Conservation (phyloP, 2,797 vertebrate genomes). For the Sciaenops ocellatus region DNA sequence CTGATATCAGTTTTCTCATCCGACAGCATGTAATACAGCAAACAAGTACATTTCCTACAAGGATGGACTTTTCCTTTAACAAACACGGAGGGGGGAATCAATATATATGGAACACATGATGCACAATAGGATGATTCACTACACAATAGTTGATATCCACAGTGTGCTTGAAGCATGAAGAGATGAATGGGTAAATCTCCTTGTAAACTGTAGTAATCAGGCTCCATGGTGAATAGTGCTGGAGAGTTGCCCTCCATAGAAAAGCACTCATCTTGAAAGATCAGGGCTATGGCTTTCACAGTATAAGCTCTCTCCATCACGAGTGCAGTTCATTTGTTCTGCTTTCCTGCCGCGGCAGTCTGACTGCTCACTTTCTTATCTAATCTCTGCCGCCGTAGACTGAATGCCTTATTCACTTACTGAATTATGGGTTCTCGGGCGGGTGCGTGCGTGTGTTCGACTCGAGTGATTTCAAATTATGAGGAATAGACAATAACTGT, state of each 20-base stretch:
- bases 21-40: constrained; percentile 15
- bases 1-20: constrained; percentile 5
- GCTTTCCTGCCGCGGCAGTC: constrained; percentile 68
- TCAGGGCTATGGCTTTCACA: constrained; percentile 78
- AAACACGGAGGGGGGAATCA: constrained; percentile 3
- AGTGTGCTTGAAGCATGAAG: constrained; percentile 47
- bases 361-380: constrained; percentile 79
- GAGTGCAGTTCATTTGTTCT: constrained; percentile 79
- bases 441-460: constrained; percentile 51
- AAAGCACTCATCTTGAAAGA: constrained; percentile 74
- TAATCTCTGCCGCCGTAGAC: constrained; percentile 73
- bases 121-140: constrained; percentile 27
- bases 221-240: constrained; percentile 60
- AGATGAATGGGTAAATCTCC: constrained; percentile 70
- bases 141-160: constrained; percentile 33
- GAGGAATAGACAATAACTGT: constrained; percentile 66
- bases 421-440: constrained; percentile 70
- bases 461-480: constrained; percentile 73
- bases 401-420: constrained; percentile 77
- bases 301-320: constrained; percentile 68
- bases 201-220: constrained; percentile 72
- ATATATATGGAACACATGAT: constrained; percentile 41
- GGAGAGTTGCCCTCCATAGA: constrained; percentile 67
- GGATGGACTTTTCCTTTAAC: not conserved
- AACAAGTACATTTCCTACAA: constrained; percentile 20